Evolutionary conservation across 1,140 invertebrate species (phyloP).

Genomic region (Leptinotarsa undecemlineata): DNA sequence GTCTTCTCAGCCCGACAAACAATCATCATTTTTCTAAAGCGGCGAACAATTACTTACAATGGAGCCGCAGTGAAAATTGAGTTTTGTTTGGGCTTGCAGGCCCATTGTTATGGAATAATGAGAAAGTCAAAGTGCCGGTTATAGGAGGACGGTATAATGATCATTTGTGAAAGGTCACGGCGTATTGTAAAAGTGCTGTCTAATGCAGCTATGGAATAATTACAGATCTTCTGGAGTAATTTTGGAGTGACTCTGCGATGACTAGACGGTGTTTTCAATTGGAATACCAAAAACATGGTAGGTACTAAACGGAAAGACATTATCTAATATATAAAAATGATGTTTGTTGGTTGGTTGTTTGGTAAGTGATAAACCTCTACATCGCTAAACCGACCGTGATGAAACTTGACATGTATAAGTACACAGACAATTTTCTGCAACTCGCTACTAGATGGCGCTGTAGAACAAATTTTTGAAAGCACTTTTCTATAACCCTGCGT

Average conservation of each 20-base stretch:
- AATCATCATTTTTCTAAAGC: constrained; percentile 1
- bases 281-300: too few relatives aligned
- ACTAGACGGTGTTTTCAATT: neutral
- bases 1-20: neutral
- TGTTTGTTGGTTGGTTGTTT: too few relatives aligned
- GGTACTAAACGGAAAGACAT: too few relatives aligned
- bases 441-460: too few relatives aligned
- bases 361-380: too few relatives aligned
- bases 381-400: too few relatives aligned
- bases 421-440: too few relatives aligned
- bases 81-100: constrained; percentile 8
- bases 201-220: constrained; percentile 19
- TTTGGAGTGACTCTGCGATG: neutral
- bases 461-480: too few relatives aligned
- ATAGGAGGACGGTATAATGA: constrained; percentile 12
- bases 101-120: constrained; percentile 17
- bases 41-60: neutral
- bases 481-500: too few relatives aligned
- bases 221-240: constrained; percentile 9
- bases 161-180: constrained; percentile 16
- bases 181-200: constrained; percentile 19
- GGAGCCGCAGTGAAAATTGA: constrained; percentile 12
- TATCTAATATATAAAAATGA: too few relatives aligned
- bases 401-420: too few relatives aligned
- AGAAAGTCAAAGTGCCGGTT: constrained; percentile 14